Conservation (phyloP, 2,888 invertebrate genomes). For the Petrolisthes cinctipes region DNA sequence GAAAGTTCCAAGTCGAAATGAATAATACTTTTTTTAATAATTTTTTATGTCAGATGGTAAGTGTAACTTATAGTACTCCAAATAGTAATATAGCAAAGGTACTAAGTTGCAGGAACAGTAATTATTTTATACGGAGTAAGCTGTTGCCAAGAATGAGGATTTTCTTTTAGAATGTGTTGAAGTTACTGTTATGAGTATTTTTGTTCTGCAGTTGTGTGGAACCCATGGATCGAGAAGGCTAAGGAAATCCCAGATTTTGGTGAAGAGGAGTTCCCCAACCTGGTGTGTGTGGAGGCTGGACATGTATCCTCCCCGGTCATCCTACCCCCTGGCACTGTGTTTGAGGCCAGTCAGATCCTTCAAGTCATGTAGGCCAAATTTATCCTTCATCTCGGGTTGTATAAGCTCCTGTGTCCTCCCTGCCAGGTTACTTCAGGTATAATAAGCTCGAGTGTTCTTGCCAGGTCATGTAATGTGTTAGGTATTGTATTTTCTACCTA, state of each 20-base stretch:
- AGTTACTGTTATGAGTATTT: too few relatives aligned
- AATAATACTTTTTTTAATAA: too few relatives aligned
- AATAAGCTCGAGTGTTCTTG: too few relatives aligned
- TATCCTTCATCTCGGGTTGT: neutral
- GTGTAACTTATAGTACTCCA: too few relatives aligned
- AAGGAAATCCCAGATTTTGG: conserved; percentile 94
- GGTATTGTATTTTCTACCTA: too few relatives aligned
- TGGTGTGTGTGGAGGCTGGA: conserved; percentile 96
- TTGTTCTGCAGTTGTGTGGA: conserved; percentile 84
- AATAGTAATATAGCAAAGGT: too few relatives aligned
- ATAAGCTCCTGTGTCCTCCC: neutral
- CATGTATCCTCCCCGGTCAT: conserved; percentile 89
- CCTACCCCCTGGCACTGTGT: conserved; percentile 89
- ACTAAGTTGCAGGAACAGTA: too few relatives aligned
- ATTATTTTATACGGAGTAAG: neutral
- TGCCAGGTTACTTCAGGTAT: neutral
- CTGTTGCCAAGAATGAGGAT: neutral
- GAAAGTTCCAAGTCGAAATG: too few relatives aligned
- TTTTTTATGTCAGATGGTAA: too few relatives aligned
- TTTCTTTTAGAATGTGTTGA: too few relatives aligned
- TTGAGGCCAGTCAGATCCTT: conserved; percentile 90
- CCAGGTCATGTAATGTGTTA: too few relatives aligned
- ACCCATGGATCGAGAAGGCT: conserved; percentile 94
- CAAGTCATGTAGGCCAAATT: conserved; percentile 76
- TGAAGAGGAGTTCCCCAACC: conserved; percentile 96